Percentiles rank a stretch among this genome's conserved stretches.
These are phyloP conservation scores for Agapetus fuscipes DNA, from an alignment of 2,888 invertebrate genomes.

Conservation along the genomic window DNA sequence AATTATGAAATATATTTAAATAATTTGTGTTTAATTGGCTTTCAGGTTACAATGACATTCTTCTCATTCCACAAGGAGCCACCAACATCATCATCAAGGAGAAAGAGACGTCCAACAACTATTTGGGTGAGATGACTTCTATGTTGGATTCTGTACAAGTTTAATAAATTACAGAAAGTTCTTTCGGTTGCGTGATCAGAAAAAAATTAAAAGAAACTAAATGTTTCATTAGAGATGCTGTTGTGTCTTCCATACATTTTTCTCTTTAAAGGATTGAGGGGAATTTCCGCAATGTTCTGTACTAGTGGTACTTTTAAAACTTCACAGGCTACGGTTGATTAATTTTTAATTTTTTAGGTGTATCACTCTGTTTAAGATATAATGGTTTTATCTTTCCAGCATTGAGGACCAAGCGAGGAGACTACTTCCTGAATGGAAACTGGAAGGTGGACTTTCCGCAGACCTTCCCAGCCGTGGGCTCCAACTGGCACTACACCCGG, in stretches of 20 bases:
- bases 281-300: too few relatives aligned
- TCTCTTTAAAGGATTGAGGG: too few relatives aligned
- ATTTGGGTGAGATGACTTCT: slow-evolving; percentile 76
- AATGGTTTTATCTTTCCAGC: slow-evolving; percentile 46
- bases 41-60: slow-evolving; percentile 83
- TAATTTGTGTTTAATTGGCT: too few relatives aligned
- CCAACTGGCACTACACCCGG: slow-evolving; percentile 81
- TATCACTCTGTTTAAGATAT: too few relatives aligned
- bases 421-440: slow-evolving; percentile 89
- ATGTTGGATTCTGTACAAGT: too few relatives aligned
- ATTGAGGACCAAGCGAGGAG: slow-evolving; percentile 68
- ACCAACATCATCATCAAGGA: slow-evolving; percentile 81
- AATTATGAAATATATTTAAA: too few relatives aligned
- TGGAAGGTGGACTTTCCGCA: slow-evolving; percentile 90
- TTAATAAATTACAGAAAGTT: background rate
- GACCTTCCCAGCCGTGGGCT: slow-evolving; percentile 68
- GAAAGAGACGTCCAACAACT: slow-evolving; percentile 74
- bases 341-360: too few relatives aligned
- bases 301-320: too few relatives aligned
- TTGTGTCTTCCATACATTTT: too few relatives aligned
- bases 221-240: too few relatives aligned
- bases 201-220: background rate
- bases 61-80: slow-evolving; percentile 87
- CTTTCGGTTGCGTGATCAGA: background rate
- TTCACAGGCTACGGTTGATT: too few relatives aligned